Evolutionary conservation across 2,113 vertebrate species (phyloP).

Genomic region (Chamaetylas fuelleborni): DNA sequence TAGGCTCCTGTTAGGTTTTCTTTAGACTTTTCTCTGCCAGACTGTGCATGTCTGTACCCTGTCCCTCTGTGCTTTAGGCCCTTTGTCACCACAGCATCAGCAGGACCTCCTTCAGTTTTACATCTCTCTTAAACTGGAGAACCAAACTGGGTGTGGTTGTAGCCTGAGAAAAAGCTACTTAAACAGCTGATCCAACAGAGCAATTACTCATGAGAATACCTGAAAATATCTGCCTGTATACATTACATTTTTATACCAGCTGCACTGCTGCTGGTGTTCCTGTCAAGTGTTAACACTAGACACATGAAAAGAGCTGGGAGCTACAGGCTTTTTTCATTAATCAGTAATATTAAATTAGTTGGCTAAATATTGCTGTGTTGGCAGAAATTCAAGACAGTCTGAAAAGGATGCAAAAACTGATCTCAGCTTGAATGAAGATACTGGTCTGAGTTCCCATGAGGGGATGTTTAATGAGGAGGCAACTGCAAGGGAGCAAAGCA

Average conservation of each 20-base stretch:
- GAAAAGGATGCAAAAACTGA: neutral
- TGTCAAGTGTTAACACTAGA: conserved; percentile 16
- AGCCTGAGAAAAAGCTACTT: neutral
- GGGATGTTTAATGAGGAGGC: neutral
- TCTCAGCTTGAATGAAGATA: neutral
- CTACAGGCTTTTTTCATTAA: conserved; percentile 21
- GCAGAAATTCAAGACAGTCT: neutral
- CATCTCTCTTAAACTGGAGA: neutral
- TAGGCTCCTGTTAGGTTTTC: neutral
- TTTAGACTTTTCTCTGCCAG: neutral
- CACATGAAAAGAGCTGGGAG: neutral
- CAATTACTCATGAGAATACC: neutral
- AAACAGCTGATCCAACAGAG: neutral
- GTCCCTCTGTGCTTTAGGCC: neutral
- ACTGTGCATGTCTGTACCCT: neutral
- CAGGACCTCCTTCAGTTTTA: neutral
- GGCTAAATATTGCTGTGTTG: conserved; percentile 12
- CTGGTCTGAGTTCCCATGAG: neutral
- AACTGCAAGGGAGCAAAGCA: neutral
- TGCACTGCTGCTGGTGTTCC: conserved; percentile 1
- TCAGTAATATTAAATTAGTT: conserved; percentile 45
- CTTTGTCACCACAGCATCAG: neutral
- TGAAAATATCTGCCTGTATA: neutral
- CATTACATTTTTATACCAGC: neutral
- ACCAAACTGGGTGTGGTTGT: neutral